Conservation (phyloP, 1,140 invertebrate genomes). For the Paraescarpia echinospica region DNA sequence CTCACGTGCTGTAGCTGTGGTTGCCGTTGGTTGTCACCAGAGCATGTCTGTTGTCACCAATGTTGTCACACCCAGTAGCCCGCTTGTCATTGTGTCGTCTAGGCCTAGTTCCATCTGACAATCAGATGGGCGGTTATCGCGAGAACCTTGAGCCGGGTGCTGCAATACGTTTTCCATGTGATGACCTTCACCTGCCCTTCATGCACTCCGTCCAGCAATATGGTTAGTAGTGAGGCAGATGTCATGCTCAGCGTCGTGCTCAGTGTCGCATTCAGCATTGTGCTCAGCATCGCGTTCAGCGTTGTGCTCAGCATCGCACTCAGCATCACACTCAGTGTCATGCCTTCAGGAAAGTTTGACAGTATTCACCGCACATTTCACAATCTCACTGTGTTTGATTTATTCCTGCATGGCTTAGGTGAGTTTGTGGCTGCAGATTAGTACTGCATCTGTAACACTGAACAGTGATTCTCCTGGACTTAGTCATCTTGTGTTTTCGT, state of each 20-base stretch:
- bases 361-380: not conserved
- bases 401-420: not conserved
- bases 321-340: not conserved
- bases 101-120: not conserved
- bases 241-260: not conserved
- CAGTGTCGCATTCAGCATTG: not conserved
- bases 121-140: not conserved
- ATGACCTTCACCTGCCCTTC: not conserved
- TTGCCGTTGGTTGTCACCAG: slow-evolving; percentile 3
- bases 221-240: not conserved
- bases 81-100: not conserved
- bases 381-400: not conserved
- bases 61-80: not conserved
- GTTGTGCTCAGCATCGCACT: not conserved
- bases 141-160: not conserved
- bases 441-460: not conserved
- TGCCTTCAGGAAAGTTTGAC: too few species aligned
- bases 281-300: too few species aligned
- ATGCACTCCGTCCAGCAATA: not conserved
- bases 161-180: not conserved
- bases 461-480: not conserved
- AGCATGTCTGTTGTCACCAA: not conserved
- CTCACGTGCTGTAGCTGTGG: not conserved
- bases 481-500: not conserved
- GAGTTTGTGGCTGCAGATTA: not conserved